Evolutionary conservation across 1,140 invertebrate genomes (phyloP), one percentile per base, ranked within the genome.

Genomic region (Cotesia glomerata): DNA sequence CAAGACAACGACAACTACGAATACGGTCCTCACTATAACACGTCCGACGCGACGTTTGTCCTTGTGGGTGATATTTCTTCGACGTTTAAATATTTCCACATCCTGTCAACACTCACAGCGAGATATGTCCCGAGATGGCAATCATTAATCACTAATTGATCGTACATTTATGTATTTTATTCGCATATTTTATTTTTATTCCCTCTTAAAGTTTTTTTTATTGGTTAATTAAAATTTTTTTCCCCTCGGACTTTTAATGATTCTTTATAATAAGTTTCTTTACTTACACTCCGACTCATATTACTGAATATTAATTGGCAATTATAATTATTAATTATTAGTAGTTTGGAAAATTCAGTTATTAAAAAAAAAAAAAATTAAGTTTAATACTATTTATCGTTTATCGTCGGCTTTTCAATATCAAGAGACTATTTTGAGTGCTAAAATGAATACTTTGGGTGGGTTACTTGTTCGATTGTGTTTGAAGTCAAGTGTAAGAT

Each of bases 401-500:
- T 26, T 26, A 26, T 26, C 26, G 1, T 26, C 0, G 39, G 11
- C 11, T 45, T 45, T 45, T 45, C 7, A 45, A 45, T 45, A 45
- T 2, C 39, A 5, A 5, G 26, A 45, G 39, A 13, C n/a, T 18
- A 56, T 56, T 56, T 14, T 14, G 13, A 18, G 16, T 14, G 26
- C 1, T 16, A 56, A 45, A 45, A 73, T 61, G 54, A 72, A 74
- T 67, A 76, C 77, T 76, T 76, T 71, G 72, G 72, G 76, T 76
- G 71, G 71, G 77, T 72, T 74, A 77, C 73, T 72, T 74, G 14
- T 5, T 76, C 76, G 74, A 77, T 71, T 69, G 78, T 69, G 45
- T 51, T 77, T 45, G 39, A 77, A 79, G 76, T 77, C 75, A 81
- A 77, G 68, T 78, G 71, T 75, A 71, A 75, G 65, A 51, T 61